These are phyloP conservation scores for Nasonia oneida DNA, from an alignment of 2,888 invertebrate species.

Conservation along the genomic window DNA sequence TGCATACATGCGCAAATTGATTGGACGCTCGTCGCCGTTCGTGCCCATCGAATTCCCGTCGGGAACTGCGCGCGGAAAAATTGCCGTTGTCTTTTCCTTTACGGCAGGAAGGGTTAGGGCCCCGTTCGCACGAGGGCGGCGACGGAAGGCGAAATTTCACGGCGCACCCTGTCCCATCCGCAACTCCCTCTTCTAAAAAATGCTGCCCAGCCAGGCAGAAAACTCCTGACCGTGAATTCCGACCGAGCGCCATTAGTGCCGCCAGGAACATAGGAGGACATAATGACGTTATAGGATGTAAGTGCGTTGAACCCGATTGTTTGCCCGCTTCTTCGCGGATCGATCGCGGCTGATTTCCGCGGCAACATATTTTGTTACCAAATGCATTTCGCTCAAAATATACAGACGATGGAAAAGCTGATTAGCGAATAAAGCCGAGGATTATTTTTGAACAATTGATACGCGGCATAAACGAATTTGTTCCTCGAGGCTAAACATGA, in stretches of 20 bases:
- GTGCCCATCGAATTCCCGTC: no score
- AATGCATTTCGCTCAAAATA: not conserved
- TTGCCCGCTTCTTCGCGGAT: not conserved
- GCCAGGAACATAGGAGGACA: not conserved
- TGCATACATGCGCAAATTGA: not conserved
- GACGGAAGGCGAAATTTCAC: not conserved
- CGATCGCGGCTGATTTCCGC: not conserved
- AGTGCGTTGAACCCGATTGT: not conserved
- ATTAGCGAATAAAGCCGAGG: not conserved
- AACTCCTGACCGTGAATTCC: slow-evolving; percentile 6
- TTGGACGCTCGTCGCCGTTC: not conserved
- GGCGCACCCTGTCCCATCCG: not conserved
- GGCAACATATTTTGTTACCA: no score
- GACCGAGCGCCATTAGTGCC: not conserved
- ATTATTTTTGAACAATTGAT: no score
- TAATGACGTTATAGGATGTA: not conserved
- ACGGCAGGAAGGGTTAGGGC: no score
- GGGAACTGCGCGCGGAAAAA: no score
- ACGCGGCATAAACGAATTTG: no score
- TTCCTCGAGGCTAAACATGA: no score
- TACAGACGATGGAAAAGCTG: no score
- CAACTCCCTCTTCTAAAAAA: not conserved
- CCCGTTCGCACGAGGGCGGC: no score
- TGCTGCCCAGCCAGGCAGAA: slow-evolving; percentile 1
- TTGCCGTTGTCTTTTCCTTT: not conserved